Evolutionary conservation across 1,140 invertebrate species (phyloP), one percentile per base, ranked within the genome.

Genomic region (Nymphalis io): DNA sequence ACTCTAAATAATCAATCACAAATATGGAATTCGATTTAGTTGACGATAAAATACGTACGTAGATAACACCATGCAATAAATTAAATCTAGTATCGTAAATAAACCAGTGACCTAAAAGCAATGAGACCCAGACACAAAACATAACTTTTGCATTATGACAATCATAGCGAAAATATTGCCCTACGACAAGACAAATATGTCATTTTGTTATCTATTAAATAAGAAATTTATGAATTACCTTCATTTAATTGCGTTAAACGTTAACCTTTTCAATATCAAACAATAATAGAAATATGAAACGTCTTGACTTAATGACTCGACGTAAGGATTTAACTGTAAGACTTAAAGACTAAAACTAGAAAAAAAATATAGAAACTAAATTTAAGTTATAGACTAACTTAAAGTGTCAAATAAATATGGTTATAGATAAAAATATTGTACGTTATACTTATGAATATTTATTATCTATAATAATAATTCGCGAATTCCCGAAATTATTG

Each of bases 11-110:
- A 78, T 78, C 74, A 78, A 78, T 78, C 73, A 75, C 63, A 73
- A 78, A 68, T 70, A 73, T 70, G 76, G 76, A 73, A 78, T 78
- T 78, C 69, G 69, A 73, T 73, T 72, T 69, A 73, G 72, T 78
- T 73, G 75, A 65, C 67, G 71, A 71, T 73, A 73, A 71, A 70
- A 66, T 70, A 75, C 71, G 68, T 62, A 70, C 69, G 48, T 64
- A 63, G 68, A 71, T 69, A 73, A 73, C 67, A 69, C 68, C 57
- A 64, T 59, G 73, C 67, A 55, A 73, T 78, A 78, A 78, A 78
- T 78, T 69, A 71, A 69, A 69, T 33, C 64, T 69, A 64, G 59
- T 76, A 61, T 78, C 76, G 71, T 75, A 74, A 79, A 79, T 76
- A 79, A 68, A 63, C 72, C 60, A 68, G 51, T 74, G 76, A 79